Evolutionary conservation across 1,140 invertebrate genomes (phyloP).

Genomic region (Periplaneta americana): DNA sequence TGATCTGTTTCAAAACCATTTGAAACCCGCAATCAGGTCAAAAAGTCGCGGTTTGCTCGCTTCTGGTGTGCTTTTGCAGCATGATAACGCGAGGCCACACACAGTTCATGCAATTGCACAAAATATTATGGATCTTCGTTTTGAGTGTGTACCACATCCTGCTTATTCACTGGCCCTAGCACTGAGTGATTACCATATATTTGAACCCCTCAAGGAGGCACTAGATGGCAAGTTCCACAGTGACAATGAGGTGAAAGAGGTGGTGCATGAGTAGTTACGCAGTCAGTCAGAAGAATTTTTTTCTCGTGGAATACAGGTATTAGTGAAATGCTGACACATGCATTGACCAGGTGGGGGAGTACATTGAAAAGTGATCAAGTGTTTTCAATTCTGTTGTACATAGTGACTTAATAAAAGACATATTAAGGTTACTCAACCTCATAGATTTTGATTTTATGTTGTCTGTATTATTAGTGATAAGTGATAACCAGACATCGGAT

Average conservation of each 20-base stretch:
- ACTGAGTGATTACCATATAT: background rate
- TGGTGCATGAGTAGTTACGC: background rate
- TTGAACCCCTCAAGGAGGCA: background rate
- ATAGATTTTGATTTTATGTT: no score
- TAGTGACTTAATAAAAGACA: background rate
- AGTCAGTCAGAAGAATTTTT: no score
- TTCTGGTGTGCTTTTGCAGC: background rate
- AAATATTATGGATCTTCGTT: background rate
- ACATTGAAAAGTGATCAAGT: background rate
- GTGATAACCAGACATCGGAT: no score
- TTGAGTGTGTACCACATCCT: slow-evolving; percentile 6
- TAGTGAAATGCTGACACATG: background rate
- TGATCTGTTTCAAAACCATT: background rate
- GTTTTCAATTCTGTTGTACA: background rate
- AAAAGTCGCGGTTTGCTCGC: background rate
- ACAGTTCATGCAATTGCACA: background rate
- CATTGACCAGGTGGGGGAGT: background rate
- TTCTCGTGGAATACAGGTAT: no score
- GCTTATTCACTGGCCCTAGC: background rate
- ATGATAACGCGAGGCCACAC: background rate
- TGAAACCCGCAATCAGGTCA: background rate
- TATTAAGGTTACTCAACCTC: no score
- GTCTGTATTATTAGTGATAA: no score
- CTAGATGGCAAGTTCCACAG: background rate
- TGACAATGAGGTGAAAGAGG: no score